phyloP scores from a whole-genome alignment of 2,888 invertebrate species.

The Acleris sparsana region DNA sequence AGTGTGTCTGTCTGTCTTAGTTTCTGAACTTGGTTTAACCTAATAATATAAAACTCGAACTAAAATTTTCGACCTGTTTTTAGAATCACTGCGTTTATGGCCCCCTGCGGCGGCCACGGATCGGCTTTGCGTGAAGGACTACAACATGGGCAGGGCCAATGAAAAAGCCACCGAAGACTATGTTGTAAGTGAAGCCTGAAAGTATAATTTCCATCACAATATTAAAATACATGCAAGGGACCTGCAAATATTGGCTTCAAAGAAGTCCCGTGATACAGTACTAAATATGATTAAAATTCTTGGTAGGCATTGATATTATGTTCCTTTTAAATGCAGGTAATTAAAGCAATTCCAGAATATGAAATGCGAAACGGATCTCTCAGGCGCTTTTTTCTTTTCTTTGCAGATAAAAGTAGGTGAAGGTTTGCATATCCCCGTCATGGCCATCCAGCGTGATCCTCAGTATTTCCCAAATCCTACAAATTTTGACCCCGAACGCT shows the following conservation, averaged over 20 bases:
- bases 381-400: not conserved
- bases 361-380: too few relatives aligned
- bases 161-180: slow-evolving; percentile 36
- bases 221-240: too few relatives aligned
- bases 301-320: too few relatives aligned
- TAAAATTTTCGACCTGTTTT: not conserved
- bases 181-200: slow-evolving; percentile 13
- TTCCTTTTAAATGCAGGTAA: too few relatives aligned
- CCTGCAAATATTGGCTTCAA: too few relatives aligned
- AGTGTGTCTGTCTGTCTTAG: too few relatives aligned
- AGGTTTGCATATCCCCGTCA: slow-evolving; percentile 56
- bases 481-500: slow-evolving; percentile 82
- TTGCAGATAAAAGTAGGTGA: slow-evolving; percentile 41
- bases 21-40: too few relatives aligned
- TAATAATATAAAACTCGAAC: too few relatives aligned
- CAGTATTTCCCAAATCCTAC: slow-evolving; percentile 74
- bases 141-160: slow-evolving; percentile 45
- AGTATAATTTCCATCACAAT: too few relatives aligned
- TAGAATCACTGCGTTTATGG: slow-evolving; percentile 7
- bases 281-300: too few relatives aligned
- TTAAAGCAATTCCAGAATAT: too few relatives aligned
- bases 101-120: slow-evolving; percentile 6
- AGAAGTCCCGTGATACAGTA: too few relatives aligned
- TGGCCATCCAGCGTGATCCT: slow-evolving; percentile 71
- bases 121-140: slow-evolving; percentile 40